Base-by-base conservation (phyloP, 2,797 vertebrate genomes). In the Crypturellus tataupa region DNA sequence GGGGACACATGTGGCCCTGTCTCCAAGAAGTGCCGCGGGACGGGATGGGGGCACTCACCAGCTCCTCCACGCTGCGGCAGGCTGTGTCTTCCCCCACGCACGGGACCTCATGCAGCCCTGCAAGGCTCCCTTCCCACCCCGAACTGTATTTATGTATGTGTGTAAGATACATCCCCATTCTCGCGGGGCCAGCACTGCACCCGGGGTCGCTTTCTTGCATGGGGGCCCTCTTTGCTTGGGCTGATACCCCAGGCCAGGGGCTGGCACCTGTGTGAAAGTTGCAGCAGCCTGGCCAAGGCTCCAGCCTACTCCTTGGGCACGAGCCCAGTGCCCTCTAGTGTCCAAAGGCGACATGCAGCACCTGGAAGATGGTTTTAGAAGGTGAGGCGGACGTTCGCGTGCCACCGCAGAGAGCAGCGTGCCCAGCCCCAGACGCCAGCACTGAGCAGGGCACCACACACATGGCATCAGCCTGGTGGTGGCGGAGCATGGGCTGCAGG, bases 141-240 rank as follows among this genome's bases (percentile, higher is more conserved):
- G 16, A 84, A 95, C 90, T 96, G 94, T 96, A 96, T 96, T 96
- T 96, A 96, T 95, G 95, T 92, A 93, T 0, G 39, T 94, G 89
- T 95, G 95, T 95, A 91, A 96, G 84, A 96, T 89, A 94, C 5
- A 4, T 84, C 71, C 75, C 65, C 10, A 16, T 39, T 29, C 3
- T 0, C 5, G 42, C 25, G 0, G 40, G 87, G 77, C 72, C 87
- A 82, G 62, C 82, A 55, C 75, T 46, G 39, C 51, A 49, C 6
- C 71, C 1, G 9, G 8, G 40, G 2, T 23, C 9, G 19, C 47
- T 64, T 93, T 64, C 68, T 47, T 12, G 42, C 13, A 18, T 6
- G 27, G 29, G 17, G 53, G 29, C 53, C 29, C 17, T 19, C 29
- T 51, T 55, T 27, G 53, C 53, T 9, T 6, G 14, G 53, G 29